Percentiles rank a stretch among this genome's conserved stretches.
These are phyloP conservation scores for Drosophila busckii DNA, from an alignment of 1,140 invertebrate genomes.

Conservation along the genomic window DNA sequence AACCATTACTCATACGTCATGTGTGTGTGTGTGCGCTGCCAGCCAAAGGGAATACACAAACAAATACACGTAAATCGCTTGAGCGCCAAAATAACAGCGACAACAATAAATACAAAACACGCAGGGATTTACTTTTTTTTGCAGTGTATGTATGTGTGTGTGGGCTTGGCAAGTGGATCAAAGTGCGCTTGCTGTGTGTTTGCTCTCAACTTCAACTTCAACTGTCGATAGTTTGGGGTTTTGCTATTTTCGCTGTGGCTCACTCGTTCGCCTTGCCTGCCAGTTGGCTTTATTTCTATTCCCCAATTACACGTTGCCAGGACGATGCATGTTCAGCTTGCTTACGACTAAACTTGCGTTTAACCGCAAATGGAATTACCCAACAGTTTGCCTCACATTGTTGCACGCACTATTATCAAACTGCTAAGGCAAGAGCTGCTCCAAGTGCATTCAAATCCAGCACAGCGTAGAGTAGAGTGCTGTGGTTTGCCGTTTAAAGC, in stretches of 20 bases:
- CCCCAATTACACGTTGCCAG: conserved; percentile 55
- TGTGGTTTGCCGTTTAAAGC: not conserved
- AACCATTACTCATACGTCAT: conserved; percentile 74
- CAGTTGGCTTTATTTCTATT: conserved; percentile 42
- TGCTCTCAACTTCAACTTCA: conserved; percentile 4
- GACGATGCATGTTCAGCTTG: conserved; percentile 32
- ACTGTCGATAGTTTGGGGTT: too few relatives aligned
- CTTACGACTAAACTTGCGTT: conserved; percentile 56
- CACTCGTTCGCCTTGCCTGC: conserved; percentile 17
- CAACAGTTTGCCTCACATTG: conserved; percentile 55
- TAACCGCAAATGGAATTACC: conserved; percentile 72
- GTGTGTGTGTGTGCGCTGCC: too few relatives aligned
- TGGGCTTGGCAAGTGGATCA: conserved; percentile 61
- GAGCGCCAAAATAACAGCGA: conserved; percentile 45
- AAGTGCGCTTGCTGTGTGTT: conserved; percentile 17
- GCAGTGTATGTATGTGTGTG: conserved; percentile 11
- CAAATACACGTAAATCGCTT: conserved; percentile 48
- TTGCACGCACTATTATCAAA: conserved; percentile 39
- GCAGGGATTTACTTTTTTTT: conserved; percentile 9
- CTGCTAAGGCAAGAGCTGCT: conserved; percentile 15
- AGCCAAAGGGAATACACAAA: conserved; percentile 61
- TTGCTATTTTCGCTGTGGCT: conserved; percentile 16
- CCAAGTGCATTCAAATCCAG: conserved; percentile 31
- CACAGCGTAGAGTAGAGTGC: too few relatives aligned
- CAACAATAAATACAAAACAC: conserved; percentile 10